Evolutionary conservation across 2,888 invertebrate genomes (phyloP).

Genomic region (Notodonta ziczac): DNA sequence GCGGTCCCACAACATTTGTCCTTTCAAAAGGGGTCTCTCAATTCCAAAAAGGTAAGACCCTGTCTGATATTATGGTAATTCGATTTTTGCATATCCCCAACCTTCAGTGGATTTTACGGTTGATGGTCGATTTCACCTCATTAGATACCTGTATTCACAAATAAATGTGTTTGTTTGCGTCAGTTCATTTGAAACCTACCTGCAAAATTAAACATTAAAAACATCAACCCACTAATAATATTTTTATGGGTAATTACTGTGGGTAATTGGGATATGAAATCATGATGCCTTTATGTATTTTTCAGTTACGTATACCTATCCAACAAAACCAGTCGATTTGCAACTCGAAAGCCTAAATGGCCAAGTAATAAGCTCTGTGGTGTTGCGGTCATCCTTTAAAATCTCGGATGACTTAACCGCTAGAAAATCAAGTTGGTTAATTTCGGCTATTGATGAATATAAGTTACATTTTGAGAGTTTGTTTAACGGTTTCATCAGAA

Average conservation of each 20-base stretch:
- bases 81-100: too few species aligned
- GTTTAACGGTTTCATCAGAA: conserved; percentile 13
- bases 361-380: background rate
- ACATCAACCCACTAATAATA: too few species aligned
- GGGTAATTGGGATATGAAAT: background rate
- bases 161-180: background rate
- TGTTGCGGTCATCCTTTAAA: background rate
- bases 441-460: background rate
- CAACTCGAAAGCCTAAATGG: background rate
- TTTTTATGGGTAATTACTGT: too few species aligned
- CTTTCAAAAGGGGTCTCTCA: too few species aligned
- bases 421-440: conserved; percentile 3
- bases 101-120: too few species aligned
- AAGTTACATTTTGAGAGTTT: background rate
- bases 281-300: background rate
- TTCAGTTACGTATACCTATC: background rate
- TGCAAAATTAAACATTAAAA: background rate
- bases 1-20: too few species aligned
- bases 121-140: too few species aligned
- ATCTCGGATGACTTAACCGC: conserved; percentile 3
- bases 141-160: too few species aligned
- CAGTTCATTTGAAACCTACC: background rate
- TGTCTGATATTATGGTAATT: too few species aligned
- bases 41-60: too few species aligned
- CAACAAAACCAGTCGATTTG: background rate